Evolutionary conservation across 2,113 vertebrate genomes (phyloP).

Genomic region (Uropsilus gracilis): DNA sequence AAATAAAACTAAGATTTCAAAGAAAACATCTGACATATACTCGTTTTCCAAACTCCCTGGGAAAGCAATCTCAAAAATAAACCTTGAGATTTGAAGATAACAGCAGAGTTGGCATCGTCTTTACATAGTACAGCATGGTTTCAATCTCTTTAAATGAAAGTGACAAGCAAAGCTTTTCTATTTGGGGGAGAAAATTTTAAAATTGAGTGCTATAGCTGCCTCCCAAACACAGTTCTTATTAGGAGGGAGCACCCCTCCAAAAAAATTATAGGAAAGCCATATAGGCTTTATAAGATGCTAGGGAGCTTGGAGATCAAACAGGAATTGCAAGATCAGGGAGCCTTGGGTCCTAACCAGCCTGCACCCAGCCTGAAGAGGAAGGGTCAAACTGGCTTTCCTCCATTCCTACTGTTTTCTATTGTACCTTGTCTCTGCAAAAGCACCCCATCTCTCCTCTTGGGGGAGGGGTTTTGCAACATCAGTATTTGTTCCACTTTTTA

Average conservation of each 20-base stretch:
- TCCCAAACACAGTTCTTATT: neutral
- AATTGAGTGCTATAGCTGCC: neutral
- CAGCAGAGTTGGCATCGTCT: neutral
- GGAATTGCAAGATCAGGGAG: neutral
- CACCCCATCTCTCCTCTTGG: accelerated
- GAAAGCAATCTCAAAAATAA: conserved; percentile 2
- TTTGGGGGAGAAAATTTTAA: neutral
- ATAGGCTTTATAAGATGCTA: neutral
- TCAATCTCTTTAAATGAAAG: neutral
- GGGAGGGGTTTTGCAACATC: neutral
- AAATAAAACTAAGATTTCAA: neutral
- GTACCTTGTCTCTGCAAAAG: neutral
- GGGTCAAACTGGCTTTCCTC: neutral
- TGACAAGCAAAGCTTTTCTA: neutral
- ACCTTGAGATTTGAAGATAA: conserved; percentile 4
- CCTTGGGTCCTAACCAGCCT: neutral
- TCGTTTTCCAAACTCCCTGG: neutral
- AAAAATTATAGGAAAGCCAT: too few species aligned
- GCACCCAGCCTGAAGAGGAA: accelerated
- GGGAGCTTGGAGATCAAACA: neutral
- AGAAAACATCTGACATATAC: neutral
- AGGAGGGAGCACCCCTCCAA: neutral
- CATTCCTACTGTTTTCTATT: too few species aligned
- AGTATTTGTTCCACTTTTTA: neutral
- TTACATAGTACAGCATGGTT: neutral